phyloP scores from a whole-genome alignment of 2,113 vertebrate species.

The Phalacrocorax brasilianus region DNA sequence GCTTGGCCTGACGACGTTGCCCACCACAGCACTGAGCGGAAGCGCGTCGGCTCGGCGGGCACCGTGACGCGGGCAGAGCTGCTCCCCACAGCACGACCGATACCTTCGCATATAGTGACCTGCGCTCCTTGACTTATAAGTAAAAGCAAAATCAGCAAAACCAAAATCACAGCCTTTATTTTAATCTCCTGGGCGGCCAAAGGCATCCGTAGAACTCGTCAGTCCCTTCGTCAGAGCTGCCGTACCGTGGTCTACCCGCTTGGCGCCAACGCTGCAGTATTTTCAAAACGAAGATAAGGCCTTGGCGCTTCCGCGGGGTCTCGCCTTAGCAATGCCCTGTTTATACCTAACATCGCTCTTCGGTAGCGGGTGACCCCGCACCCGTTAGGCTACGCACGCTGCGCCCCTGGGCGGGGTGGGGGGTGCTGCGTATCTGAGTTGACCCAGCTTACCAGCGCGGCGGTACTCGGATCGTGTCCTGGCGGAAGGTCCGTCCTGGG shows the following conservation, averaged over 20 bases:
- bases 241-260: neutral
- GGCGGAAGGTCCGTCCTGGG: neutral
- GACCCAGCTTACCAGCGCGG: neutral
- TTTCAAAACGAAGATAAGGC: neutral
- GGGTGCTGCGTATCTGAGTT: rapidly evolving
- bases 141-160: neutral
- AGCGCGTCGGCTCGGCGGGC: neutral
- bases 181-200: neutral
- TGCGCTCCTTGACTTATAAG: neutral
- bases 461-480: no score
- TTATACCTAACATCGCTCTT: neutral
- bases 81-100: neutral
- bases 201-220: neutral
- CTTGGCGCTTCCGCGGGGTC: neutral
- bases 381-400: rapidly evolving
- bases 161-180: neutral
- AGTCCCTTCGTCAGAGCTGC: no score
- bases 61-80: rapidly evolving
- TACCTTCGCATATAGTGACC: rapidly evolving
- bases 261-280: neutral
- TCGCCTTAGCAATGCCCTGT: neutral
- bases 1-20: neutral
- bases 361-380: neutral
- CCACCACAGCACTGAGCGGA: neutral
- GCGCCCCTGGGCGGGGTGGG: neutral